Conservation (phyloP, 2,113 vertebrate genomes). For the Eolophus roseicapilla region DNA sequence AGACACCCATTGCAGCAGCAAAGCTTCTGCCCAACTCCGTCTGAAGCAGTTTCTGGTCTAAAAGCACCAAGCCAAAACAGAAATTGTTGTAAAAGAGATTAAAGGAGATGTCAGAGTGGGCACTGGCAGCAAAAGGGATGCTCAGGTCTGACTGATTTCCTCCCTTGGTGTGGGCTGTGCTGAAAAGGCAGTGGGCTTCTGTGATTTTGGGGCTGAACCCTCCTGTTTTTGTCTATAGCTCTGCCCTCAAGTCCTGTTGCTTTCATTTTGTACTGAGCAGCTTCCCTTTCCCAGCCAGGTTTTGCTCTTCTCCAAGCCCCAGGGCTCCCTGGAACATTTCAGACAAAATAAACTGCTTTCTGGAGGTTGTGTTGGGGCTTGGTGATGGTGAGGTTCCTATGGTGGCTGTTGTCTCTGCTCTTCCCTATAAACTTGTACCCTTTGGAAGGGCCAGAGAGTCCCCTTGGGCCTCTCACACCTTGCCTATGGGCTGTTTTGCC, state of each 20-base stretch:
- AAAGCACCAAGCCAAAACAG: neutral
- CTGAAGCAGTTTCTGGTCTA: neutral
- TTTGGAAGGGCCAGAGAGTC: neutral
- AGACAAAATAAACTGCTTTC: neutral
- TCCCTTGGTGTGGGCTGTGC: neutral
- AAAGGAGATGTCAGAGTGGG: neutral
- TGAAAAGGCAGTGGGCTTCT: neutral
- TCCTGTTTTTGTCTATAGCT: neutral
- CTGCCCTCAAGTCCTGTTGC: neutral
- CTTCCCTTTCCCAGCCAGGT: neutral
- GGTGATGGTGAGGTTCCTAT: neutral
- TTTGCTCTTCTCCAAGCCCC: neutral
- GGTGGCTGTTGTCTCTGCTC: rapidly evolving
- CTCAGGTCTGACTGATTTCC: rapidly evolving
- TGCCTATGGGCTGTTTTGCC: neutral
- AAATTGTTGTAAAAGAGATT: neutral
- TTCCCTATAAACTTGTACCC: neutral
- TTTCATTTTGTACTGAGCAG: neutral
- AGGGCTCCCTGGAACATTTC: neutral
- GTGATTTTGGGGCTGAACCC: neutral
- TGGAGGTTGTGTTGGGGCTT: neutral
- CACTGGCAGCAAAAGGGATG: rapidly evolving
- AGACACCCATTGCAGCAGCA: rapidly evolving
- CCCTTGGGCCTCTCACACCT: rapidly evolving
- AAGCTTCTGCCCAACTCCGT: neutral